Percentiles rank a stretch among this genome's conserved stretches.
Evolutionary conservation across 2,113 vertebrate species (phyloP).

Genomic region (Toxostoma redivivum): DNA sequence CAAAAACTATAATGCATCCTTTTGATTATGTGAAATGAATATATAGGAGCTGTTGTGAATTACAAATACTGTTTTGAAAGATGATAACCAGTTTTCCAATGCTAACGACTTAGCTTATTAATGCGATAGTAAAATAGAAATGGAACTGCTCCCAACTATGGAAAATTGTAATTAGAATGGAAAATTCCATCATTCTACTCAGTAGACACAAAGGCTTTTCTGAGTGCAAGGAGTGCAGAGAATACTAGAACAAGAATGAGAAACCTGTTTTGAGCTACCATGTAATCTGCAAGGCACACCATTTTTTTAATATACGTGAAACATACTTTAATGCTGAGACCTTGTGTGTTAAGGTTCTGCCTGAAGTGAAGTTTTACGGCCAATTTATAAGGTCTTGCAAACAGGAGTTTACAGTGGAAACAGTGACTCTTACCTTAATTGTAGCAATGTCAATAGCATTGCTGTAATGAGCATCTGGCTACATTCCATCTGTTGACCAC

Average conservation of each 20-base stretch:
- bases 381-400: slow-evolving; percentile 63
- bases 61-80: slow-evolving; percentile 16
- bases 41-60: not conserved
- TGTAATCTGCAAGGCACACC: slow-evolving; percentile 39
- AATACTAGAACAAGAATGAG: slow-evolving; percentile 50
- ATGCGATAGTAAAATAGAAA: slow-evolving; percentile 18
- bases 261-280: slow-evolving; percentile 57
- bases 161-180: slow-evolving; percentile 57
- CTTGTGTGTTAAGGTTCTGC: slow-evolving; percentile 48
- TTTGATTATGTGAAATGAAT: not conserved
- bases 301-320: slow-evolving; percentile 50
- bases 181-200: slow-evolving; percentile 52
- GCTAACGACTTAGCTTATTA: slow-evolving; percentile 23
- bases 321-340: slow-evolving; percentile 54
- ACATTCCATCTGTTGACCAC: slow-evolving; percentile 64
- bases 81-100: slow-evolving; percentile 47
- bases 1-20: slow-evolving; percentile 15
- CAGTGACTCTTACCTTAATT: slow-evolving; percentile 66
- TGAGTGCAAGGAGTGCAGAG: slow-evolving; percentile 16
- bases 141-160: slow-evolving; percentile 25
- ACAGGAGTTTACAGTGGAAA: slow-evolving; percentile 70
- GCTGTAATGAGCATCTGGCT: slow-evolving; percentile 68
- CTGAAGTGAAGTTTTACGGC: slow-evolving; percentile 58
- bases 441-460: slow-evolving; percentile 65
- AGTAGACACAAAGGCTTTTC: slow-evolving; percentile 51